Percentiles rank a stretch among this genome's conserved stretches.
These are phyloP conservation scores for Odontocolon sp. DNA, from an alignment of 2,888 invertebrate genomes.

Conservation along the genomic window DNA sequence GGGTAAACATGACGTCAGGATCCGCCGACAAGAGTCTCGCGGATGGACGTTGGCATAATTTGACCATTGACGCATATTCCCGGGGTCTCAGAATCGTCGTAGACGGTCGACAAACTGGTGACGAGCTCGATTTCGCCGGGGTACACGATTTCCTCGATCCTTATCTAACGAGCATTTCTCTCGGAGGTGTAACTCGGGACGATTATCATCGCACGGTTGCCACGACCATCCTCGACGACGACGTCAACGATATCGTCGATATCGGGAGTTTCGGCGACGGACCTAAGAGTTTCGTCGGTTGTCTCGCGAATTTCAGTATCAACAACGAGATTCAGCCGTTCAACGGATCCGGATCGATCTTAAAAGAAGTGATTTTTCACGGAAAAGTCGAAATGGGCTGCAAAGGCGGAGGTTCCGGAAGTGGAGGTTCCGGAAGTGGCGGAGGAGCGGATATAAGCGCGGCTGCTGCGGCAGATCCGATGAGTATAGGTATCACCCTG, in stretches of 20 bases:
- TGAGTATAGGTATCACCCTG: slow-evolving; percentile 95
- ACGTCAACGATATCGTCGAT: too few species aligned
- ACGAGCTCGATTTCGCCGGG: slow-evolving; percentile 92
- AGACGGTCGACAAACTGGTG: slow-evolving; percentile 88
- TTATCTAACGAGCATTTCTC: slow-evolving; percentile 89
- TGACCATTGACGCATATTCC: slow-evolving; percentile 88
- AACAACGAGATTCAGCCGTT: slow-evolving; percentile 95
- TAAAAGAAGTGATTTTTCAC: slow-evolving; percentile 86
- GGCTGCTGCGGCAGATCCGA: slow-evolving; percentile 89
- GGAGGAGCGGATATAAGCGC: slow-evolving; percentile 89
- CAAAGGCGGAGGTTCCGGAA: too few species aligned
- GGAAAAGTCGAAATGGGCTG: slow-evolving; percentile 91
- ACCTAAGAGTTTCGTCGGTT: slow-evolving; percentile 91
- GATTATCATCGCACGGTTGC: slow-evolving; percentile 84
- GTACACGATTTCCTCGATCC: slow-evolving; percentile 97
- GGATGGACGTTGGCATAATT: slow-evolving; percentile 95
- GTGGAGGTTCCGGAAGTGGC: too few species aligned
- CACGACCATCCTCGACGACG: too few species aligned
- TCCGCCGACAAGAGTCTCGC: slow-evolving; percentile 84
- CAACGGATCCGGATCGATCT: slow-evolving; percentile 92
- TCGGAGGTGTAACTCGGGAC: slow-evolving; percentile 90
- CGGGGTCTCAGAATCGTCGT: slow-evolving; percentile 88
- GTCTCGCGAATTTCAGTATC: slow-evolving; percentile 93
- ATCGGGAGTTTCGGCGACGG: too few species aligned
- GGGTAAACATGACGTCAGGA: slow-evolving; percentile 93